Conservation (phyloP, 2,888 invertebrate species). For the Tetropium fuscum region DNA sequence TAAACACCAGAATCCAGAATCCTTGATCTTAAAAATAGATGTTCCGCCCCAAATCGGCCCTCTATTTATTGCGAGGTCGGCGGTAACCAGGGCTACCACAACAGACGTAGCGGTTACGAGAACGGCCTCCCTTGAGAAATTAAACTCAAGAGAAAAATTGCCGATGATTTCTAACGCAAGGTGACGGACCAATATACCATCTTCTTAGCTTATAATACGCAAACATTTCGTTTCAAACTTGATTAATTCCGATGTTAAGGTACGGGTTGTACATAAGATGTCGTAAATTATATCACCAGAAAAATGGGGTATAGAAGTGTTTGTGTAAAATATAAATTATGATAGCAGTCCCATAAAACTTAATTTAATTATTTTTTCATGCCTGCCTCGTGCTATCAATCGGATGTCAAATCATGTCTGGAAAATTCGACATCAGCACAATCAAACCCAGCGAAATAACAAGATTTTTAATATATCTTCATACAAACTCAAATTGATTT, state of each 20-base stretch:
- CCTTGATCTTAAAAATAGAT: slow-evolving; percentile 27
- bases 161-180: slow-evolving; percentile 31
- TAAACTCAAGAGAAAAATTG: slow-evolving; percentile 27
- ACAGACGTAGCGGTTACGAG: slow-evolving; percentile 22
- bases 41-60: slow-evolving; percentile 19
- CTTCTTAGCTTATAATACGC: slow-evolving; percentile 39
- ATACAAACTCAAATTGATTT: no score
- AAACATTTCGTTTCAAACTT: slow-evolving; percentile 25
- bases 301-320: neutral
- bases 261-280: slow-evolving; percentile 8
- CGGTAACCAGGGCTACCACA: slow-evolving; percentile 27
- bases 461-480: no score
- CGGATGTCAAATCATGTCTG: no score
- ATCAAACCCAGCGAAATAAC: no score
- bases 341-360: no score
- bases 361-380: no score
- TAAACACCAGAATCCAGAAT: neutral
- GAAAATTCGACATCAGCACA: no score
- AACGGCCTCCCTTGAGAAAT: slow-evolving; percentile 28
- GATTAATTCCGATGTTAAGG: slow-evolving; percentile 20
- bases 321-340: slow-evolving; percentile 7
- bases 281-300: slow-evolving; percentile 3
- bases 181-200: slow-evolving; percentile 36
- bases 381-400: no score
- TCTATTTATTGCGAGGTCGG: slow-evolving; percentile 21